Conservation (phyloP, 1,140 invertebrate species). For the Heliconius melpomene region DNA sequence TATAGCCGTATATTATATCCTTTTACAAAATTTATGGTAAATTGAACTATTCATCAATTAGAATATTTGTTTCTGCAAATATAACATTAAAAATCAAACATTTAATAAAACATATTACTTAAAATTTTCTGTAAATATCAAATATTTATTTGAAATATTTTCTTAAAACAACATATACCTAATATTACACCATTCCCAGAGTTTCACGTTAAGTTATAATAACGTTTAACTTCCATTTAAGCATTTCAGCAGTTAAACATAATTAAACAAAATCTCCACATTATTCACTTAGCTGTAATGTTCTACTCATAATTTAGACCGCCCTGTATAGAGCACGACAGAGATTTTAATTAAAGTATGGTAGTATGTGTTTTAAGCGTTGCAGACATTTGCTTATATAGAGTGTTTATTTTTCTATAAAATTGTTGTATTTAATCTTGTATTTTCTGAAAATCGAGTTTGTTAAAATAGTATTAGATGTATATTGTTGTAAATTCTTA, state of each 20-base stretch:
- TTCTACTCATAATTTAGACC: constrained; percentile 33
- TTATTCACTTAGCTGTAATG: constrained; percentile 32
- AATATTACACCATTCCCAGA: not conserved
- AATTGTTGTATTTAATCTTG: too few species aligned
- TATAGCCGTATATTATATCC: too few species aligned
- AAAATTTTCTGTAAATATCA: too few species aligned
- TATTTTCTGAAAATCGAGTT: too few species aligned
- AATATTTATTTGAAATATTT: too few species aligned
- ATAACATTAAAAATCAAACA: too few species aligned
- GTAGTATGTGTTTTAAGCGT: constrained; percentile 36
- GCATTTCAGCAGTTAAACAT: constrained; percentile 18
- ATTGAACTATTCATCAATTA: too few species aligned
- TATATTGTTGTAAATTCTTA: too few species aligned
- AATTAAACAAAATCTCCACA: constrained; percentile 30
- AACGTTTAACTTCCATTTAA: not conserved
- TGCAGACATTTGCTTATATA: constrained; percentile 26
- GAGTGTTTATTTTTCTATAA: not conserved
- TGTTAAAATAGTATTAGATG: too few species aligned
- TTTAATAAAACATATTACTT: too few species aligned
- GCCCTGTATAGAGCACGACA: constrained; percentile 32
- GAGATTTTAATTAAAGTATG: constrained; percentile 43
- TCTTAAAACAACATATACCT: not conserved
- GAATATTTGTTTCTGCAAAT: too few species aligned
- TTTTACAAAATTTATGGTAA: too few species aligned
- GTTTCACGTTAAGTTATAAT: not conserved